Evolutionary conservation across 2,113 vertebrate species (phyloP).

Genomic region (Mesoclemmys tuberculata): DNA sequence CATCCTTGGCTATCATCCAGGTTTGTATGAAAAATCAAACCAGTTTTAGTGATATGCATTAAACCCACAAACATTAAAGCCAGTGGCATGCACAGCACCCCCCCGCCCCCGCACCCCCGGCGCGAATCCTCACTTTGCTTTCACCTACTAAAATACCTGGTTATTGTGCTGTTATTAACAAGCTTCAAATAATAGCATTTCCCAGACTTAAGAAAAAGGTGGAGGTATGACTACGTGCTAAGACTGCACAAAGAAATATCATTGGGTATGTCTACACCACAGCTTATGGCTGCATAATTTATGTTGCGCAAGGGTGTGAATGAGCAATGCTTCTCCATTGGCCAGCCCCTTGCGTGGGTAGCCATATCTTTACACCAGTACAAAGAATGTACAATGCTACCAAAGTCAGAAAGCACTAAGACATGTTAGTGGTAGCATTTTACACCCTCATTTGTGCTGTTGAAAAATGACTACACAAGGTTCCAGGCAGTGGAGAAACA

Average conservation of each 20-base stretch:
- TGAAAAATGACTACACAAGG: fast-evolving
- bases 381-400: not conserved
- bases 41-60: not conserved
- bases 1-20: not conserved
- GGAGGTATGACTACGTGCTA: not conserved
- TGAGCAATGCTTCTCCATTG: not conserved
- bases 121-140: not conserved
- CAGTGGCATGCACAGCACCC: not conserved
- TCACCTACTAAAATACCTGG: not conserved
- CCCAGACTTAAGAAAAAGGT: not conserved
- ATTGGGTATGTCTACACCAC: not conserved
- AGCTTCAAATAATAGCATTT: not conserved
- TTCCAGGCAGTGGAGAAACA: not conserved
- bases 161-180: not conserved
- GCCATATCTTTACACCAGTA: not conserved
- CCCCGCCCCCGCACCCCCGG: too few species aligned
- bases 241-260: not conserved
- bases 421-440: not conserved
- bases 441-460: fast-evolving
- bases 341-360: not conserved
- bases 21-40: not conserved
- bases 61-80: not conserved
- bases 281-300: not conserved
- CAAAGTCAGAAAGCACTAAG: not conserved
- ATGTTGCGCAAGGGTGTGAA: not conserved